Evolutionary conservation across 2,888 invertebrate genomes (phyloP).

Genomic region (Eupithecia dodoneata): DNA sequence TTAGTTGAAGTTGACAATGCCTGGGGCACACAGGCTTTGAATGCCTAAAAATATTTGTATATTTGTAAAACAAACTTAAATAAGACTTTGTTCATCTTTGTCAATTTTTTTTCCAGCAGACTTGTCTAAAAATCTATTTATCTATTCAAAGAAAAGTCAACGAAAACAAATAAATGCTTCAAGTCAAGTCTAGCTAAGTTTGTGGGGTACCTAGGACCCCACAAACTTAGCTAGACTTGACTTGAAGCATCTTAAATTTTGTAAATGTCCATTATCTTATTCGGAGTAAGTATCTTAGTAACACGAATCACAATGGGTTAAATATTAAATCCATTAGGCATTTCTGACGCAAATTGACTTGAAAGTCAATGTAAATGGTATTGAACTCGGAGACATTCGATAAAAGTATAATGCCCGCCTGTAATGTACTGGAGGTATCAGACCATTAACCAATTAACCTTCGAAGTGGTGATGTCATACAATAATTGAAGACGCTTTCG

Average conservation of each 20-base stretch:
- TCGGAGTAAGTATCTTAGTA: not conserved
- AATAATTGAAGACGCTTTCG: not conserved
- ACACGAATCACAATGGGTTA: not conserved
- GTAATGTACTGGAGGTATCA: not conserved
- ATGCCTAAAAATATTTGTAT: not conserved
- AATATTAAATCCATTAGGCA: not conserved
- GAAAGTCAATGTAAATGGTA: not conserved
- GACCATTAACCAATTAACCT: not conserved
- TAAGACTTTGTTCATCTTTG: not conserved
- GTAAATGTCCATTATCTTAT: not conserved
- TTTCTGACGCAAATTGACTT: constrained; percentile 6
- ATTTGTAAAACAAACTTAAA: not conserved
- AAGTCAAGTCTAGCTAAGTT: too few relatives aligned
- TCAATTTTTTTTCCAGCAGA: not conserved
- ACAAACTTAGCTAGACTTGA: not conserved
- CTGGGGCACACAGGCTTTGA: not conserved
- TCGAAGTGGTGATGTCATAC: not conserved
- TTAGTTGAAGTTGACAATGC: not conserved
- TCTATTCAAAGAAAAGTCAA: not conserved
- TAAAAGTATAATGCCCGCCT: not conserved
- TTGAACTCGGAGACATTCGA: not conserved
- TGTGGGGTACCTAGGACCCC: not conserved
- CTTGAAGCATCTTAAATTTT: not conserved
- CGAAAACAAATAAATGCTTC: not conserved
- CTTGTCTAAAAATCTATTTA: not conserved